Percentiles rank a stretch among this genome's conserved stretches.
Conservation (phyloP, 2,888 invertebrate genomes). For the Caenorhabditis drosophilae region DNA sequence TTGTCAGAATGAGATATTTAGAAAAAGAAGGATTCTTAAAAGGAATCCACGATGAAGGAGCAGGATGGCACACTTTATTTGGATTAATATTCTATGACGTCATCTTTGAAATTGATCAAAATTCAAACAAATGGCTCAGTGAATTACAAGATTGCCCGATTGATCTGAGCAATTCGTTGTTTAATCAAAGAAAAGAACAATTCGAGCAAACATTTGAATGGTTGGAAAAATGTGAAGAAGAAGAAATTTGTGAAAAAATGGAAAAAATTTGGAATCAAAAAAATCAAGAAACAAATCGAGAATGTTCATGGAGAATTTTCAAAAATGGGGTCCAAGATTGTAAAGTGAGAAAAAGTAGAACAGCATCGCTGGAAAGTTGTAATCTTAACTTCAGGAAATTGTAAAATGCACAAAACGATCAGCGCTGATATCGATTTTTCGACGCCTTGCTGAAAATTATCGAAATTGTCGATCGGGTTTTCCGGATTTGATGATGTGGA, state of each 20-base stretch:
- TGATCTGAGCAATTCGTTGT: slow-evolving; percentile 52
- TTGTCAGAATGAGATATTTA: slow-evolving; percentile 52
- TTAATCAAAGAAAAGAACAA: slow-evolving; percentile 16
- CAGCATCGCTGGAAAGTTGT: too few relatives aligned
- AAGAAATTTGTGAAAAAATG: slow-evolving; percentile 7
- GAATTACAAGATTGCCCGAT: slow-evolving; percentile 52
- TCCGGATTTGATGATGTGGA: slow-evolving; percentile 63
- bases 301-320: slow-evolving; percentile 31
- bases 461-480: slow-evolving; percentile 59
- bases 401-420: slow-evolving; percentile 38
- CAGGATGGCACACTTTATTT: slow-evolving; percentile 57
- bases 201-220: slow-evolving; percentile 49
- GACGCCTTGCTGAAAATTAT: slow-evolving; percentile 48
- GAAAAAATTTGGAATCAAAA: slow-evolving; percentile 17
- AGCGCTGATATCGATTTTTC: slow-evolving; percentile 40
- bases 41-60: slow-evolving; percentile 56
- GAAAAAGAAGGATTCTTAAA: slow-evolving; percentile 40
- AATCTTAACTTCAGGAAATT: slow-evolving; percentile 51
- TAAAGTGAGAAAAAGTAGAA: too few relatives aligned
- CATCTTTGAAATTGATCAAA: slow-evolving; percentile 39
- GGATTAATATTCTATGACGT: slow-evolving; percentile 57
- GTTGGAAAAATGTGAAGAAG: slow-evolving; percentile 22
- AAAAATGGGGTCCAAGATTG: slow-evolving; percentile 13
- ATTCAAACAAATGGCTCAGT: slow-evolving; percentile 43
- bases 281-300: slow-evolving; percentile 20